Conservation (phyloP, 2,888 invertebrate genomes). For the Syritta pipiens region DNA sequence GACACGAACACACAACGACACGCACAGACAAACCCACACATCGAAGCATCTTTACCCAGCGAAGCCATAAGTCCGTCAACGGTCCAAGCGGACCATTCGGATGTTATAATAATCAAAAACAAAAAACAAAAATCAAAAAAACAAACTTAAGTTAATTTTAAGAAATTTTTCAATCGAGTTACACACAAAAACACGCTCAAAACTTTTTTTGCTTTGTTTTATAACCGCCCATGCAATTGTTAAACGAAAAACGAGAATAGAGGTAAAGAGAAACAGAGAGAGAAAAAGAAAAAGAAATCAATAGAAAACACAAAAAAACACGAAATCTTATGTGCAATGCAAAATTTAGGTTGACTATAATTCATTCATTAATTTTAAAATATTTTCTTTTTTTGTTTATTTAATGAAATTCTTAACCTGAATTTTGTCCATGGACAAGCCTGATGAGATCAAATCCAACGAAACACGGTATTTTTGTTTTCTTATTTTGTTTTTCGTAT, state of each 20-base stretch:
- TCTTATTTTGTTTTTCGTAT: constrained; percentile 36
- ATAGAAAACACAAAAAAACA: constrained; percentile 2
- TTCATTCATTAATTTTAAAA: constrained; percentile 45
- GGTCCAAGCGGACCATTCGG: constrained; percentile 17
- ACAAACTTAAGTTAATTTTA: constrained; percentile 25
- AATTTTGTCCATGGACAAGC: constrained; percentile 62
- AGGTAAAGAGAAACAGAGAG: constrained; percentile 12
- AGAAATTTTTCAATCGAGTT: constrained; percentile 5
- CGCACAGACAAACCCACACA: background rate
- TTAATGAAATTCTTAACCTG: constrained; percentile 68
- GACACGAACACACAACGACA: constrained; percentile 12
- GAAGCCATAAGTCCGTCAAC: constrained; percentile 55
- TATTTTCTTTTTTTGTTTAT: constrained; percentile 19
- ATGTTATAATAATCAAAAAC: constrained; percentile 24
- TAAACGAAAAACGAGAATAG: constrained; percentile 50
- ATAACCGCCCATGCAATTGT: constrained; percentile 31
- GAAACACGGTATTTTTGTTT: constrained; percentile 29
- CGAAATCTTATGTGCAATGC: constrained; percentile 35
- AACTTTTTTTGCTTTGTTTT: constrained; percentile 48
- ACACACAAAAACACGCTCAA: no score
- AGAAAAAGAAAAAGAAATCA: background rate
- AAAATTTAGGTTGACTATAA: constrained; percentile 70
- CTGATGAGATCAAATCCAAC: constrained; percentile 18
- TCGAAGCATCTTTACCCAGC: constrained; percentile 58
- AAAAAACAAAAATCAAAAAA: constrained; percentile 14